Evolutionary conservation across 2,888 invertebrate species (phyloP), one percentile per base, ranked within the genome.

Genomic region (Ectemnius continuus): DNA sequence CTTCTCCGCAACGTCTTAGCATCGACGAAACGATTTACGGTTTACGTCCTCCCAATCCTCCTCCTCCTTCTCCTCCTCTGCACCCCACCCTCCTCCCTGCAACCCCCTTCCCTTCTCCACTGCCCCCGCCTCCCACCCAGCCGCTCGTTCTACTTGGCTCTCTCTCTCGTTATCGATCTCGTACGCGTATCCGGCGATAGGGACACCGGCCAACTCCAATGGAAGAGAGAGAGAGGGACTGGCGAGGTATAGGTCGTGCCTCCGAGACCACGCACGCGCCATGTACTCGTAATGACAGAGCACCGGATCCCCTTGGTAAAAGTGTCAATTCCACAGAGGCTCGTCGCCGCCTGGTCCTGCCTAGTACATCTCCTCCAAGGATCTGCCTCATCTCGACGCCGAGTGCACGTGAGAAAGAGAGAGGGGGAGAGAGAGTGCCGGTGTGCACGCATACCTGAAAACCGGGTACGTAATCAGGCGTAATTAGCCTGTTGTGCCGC

Each of bases 401-500:
- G 52, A 52, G 16, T 71, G 47, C 61, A 36, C 58, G 62, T 61
- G 52, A 59, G 60, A 16, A 23, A 60, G 65, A 73, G 57, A 62
- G 62, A 57, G 71, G 46, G 73, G 68, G 63, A 56, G 67, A 63
- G 71, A 56, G 73, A 70, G 63, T 16, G 52, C 14, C 4, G 52
- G 52, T 52, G 60, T 60, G 62, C 45, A 64, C 75, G 80, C 74
- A 80, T 75, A 76, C 73, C 80, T 78, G 73, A 81, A 82, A 83
- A 80, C 73, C 52, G 74, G 73, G 73, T 81, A 83, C 79, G 82
- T 86, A 87, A 87, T 86, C 87, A 84, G 81, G 79, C 83, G 82
- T 87, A 87, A 87, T 87, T 87, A 87, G 85, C 86, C 84, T 84
- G 84, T 85, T 85, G 85, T 86, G 76, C 76, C 75, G 80, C 83